A percentile compares a stretch with the other conserved stretches of the same genome.
Evolutionary conservation across 2,113 vertebrate genomes (phyloP).

Genomic region (Varanus salvator): DNA sequence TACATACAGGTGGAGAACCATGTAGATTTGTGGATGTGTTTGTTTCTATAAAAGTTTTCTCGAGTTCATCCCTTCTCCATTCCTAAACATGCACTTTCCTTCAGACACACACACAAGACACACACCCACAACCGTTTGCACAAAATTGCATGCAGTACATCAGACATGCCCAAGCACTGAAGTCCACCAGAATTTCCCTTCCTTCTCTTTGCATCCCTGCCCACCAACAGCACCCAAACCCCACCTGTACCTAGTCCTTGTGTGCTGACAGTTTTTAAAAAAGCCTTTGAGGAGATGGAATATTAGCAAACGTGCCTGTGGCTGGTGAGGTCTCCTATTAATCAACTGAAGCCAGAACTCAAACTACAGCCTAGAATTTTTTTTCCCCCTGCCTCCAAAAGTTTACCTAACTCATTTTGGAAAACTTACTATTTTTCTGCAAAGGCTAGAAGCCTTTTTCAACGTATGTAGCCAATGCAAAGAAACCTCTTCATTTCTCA

Average conservation of each 20-base stretch:
- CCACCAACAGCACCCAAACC: neutral
- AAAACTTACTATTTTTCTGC: neutral
- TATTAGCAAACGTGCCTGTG: neutral
- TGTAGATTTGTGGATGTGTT: no score
- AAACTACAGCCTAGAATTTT: neutral
- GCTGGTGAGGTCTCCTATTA: neutral
- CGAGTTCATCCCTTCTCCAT: no score
- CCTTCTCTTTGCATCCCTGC: neutral
- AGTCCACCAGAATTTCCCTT: neutral
- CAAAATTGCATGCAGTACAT: neutral
- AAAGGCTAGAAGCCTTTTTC: neutral
- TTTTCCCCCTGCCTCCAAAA: neutral
- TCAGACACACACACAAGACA: no score
- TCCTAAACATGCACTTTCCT: neutral
- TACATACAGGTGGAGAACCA: neutral
- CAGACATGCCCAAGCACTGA: neutral
- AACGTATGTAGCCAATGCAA: no score
- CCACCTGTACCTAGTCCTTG: neutral
- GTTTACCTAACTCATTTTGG: neutral
- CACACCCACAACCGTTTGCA: no score
- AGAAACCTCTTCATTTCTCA: neutral
- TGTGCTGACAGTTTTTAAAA: neutral
- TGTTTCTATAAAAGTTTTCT: neutral
- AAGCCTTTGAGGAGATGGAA: neutral
- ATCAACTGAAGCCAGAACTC: neutral